phyloP scores from a whole-genome alignment of 1,140 invertebrate species.

The Zaprionus davidi region DNA sequence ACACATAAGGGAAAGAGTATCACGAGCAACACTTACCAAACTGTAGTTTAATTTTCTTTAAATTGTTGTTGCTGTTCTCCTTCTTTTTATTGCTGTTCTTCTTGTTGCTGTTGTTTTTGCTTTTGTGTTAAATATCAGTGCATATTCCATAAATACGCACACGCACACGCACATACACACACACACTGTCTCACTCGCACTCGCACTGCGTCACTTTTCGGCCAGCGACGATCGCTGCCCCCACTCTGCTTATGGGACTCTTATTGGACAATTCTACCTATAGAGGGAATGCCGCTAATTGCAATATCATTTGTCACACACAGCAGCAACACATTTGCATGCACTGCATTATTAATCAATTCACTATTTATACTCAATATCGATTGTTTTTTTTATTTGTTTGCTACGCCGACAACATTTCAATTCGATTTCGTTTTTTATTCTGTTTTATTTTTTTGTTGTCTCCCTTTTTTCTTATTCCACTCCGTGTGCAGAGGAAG shows the following conservation, averaged over 20 bases:
- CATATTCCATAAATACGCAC: constrained; percentile 64
- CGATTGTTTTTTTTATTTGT: neutral
- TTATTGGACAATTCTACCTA: constrained; percentile 44
- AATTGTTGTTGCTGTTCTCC: constrained; percentile 8
- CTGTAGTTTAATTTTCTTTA: constrained; percentile 24
- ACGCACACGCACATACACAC: constrained; percentile 36
- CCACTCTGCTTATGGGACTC: constrained; percentile 38
- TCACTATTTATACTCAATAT: too few species aligned
- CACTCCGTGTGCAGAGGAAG: constrained; percentile 55
- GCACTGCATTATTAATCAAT: constrained; percentile 34
- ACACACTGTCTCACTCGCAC: constrained; percentile 20
- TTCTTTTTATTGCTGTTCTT: constrained; percentile 31
- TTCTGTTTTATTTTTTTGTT: constrained; percentile 25
- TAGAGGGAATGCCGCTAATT: constrained; percentile 39
- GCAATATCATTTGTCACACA: constrained; percentile 63
- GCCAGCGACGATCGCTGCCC: neutral
- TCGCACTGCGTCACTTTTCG: constrained; percentile 12
- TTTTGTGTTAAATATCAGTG: constrained; percentile 34
- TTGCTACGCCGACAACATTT: constrained; percentile 65
- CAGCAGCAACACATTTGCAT: constrained; percentile 62
- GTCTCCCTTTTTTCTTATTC: constrained; percentile 10
- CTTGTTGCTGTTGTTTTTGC: constrained; percentile 15
- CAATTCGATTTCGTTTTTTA: constrained; percentile 55
- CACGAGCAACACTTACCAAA: constrained; percentile 50
- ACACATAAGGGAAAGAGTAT: neutral